These are phyloP conservation scores for Pelecanoides urinatrix DNA, from an alignment of 2,113 vertebrate species.

Conservation along the genomic window DNA sequence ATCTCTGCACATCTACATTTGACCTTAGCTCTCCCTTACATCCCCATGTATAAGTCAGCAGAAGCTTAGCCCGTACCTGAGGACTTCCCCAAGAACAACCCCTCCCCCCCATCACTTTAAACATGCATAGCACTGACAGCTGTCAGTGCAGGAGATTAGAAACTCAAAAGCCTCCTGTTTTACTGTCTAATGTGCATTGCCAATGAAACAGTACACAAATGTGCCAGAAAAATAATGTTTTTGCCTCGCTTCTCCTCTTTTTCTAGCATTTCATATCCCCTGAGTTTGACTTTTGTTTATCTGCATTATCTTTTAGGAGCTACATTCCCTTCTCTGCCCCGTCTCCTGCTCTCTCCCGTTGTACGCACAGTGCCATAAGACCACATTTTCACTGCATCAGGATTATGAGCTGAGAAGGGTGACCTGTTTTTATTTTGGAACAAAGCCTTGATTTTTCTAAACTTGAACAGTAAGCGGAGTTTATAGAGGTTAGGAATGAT, in stretches of 20 bases:
- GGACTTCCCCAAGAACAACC: neutral
- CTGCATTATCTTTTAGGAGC: neutral
- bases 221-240: neutral
- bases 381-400: neutral
- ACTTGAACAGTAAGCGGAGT: neutral
- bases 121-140: neutral
- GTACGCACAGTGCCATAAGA: neutral
- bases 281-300: neutral
- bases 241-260: neutral
- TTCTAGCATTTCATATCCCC: neutral
- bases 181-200: neutral
- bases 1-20: neutral
- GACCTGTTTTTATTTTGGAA: neutral
- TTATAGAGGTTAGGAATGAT: neutral
- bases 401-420: neutral
- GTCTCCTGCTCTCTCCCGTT: neutral
- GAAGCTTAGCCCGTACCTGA: neutral
- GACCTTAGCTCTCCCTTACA: neutral
- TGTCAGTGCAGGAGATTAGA: neutral
- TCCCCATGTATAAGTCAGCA: neutral
- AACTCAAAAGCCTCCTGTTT: neutral
- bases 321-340: neutral
- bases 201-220: neutral
- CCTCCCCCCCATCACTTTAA: neutral
- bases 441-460: neutral